phyloP scores from a whole-genome alignment of 2,888 invertebrate genomes.

The Thera obeliscata region DNA sequence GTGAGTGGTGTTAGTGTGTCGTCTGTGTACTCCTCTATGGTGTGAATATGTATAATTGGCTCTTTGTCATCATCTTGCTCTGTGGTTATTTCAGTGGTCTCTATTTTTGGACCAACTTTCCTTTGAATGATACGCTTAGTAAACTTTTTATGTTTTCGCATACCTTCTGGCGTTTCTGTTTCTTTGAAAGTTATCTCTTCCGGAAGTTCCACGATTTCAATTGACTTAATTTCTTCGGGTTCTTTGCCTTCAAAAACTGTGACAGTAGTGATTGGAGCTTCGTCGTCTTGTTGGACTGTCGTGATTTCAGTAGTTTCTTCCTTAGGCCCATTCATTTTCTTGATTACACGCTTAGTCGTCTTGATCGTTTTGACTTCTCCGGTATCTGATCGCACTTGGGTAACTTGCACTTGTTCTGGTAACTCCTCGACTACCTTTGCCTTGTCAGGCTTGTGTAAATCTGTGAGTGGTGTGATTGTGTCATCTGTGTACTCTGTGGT shows the following conservation, averaged over 20 bases:
- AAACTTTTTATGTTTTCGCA: constrained; percentile 47
- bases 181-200: constrained; percentile 61
- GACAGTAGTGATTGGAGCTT: constrained; percentile 36
- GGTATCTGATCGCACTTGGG: constrained; percentile 48
- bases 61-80: constrained; percentile 41
- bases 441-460: too few relatives aligned
- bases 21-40: constrained; percentile 43
- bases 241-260: constrained; percentile 52
- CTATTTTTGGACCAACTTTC: constrained; percentile 50
- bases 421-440: constrained; percentile 40
- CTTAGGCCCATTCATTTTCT: constrained; percentile 48
- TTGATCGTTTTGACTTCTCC: constrained; percentile 45
- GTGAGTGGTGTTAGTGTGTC: constrained; percentile 43
- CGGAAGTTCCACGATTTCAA: constrained; percentile 56
- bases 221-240: constrained; percentile 23
- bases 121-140: constrained; percentile 23
- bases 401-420: constrained; percentile 41
- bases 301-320: constrained; percentile 48
- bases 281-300: constrained; percentile 40
- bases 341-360: constrained; percentile 53
- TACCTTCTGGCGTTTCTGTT: constrained; percentile 49
- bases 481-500: too few relatives aligned
- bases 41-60: constrained; percentile 43
- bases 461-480: too few relatives aligned
- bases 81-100: constrained; percentile 45